phyloP scores from a whole-genome alignment of 1,140 invertebrate genomes.

The Drosophila pachea region DNA sequence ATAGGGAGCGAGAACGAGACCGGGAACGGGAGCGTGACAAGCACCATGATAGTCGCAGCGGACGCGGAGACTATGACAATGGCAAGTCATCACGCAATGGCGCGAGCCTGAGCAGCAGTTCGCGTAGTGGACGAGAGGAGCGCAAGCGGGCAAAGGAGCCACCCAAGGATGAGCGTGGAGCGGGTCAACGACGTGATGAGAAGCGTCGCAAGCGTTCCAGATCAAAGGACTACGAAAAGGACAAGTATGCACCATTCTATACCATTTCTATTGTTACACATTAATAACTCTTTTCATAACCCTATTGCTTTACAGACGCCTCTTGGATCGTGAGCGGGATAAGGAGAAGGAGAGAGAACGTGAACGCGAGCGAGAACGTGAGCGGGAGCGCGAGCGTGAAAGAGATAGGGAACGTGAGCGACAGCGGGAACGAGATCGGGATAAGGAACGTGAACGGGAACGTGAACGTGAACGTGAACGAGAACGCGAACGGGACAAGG shows the following conservation, averaged over 20 bases:
- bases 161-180: conserved; percentile 80
- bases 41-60: conserved; percentile 41
- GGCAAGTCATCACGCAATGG: conserved; percentile 55
- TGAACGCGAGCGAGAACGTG: conserved; percentile 35
- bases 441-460: conserved; percentile 76
- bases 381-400: conserved; percentile 70
- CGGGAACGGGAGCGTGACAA: conserved; percentile 46
- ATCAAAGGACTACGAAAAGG: conserved; percentile 76
- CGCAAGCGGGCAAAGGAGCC: conserved; percentile 60
- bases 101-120: conserved; percentile 35
- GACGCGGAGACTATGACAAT: conserved; percentile 53
- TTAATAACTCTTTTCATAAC: too few relatives aligned
- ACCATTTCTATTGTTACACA: too few relatives aligned
- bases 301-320: conserved; percentile 54
- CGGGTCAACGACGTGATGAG: conserved; percentile 71
- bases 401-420: conserved; percentile 66
- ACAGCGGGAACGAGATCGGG: conserved; percentile 36
- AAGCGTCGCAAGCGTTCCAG: conserved; percentile 77
- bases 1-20: conserved; percentile 48
- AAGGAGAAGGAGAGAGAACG: conserved; percentile 40
- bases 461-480: conserved; percentile 40
- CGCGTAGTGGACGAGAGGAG: conserved; percentile 41
- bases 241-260: conserved; percentile 43
- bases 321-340: conserved; percentile 33
- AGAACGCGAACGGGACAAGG: conserved; percentile 41